phyloP scores from a whole-genome alignment of 1,140 invertebrate species.

The Calosoma granatense region DNA sequence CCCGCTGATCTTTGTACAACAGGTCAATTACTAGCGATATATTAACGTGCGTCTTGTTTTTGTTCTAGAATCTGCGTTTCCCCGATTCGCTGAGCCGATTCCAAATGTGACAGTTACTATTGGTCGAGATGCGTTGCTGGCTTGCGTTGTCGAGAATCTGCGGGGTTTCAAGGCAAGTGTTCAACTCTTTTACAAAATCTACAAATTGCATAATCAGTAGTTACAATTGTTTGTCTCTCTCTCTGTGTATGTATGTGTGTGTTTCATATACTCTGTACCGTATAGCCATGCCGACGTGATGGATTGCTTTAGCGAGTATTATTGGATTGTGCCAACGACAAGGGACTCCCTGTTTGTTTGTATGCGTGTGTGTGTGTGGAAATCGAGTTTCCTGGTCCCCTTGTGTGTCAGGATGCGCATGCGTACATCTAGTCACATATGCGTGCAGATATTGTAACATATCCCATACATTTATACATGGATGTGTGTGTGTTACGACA shows the following conservation, averaged over 20 bases:
- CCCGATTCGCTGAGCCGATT: slow-evolving; percentile 80
- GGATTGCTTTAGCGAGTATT: slow-evolving; percentile 24
- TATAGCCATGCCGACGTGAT: slow-evolving; percentile 15
- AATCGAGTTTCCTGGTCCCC: slow-evolving; percentile 26
- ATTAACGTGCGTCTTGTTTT: no score
- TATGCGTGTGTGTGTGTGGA: slow-evolving; percentile 12
- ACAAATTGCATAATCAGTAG: neutral
- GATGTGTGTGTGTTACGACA: no score
- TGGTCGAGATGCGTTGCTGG: slow-evolving; percentile 77
- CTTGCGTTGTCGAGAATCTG: slow-evolving; percentile 90
- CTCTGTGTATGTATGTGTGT: neutral
- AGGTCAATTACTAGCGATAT: no score
- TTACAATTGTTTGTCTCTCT: no score
- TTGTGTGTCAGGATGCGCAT: neutral
- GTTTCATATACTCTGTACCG: neutral
- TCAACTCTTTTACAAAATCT: neutral
- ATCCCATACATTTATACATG: no score
- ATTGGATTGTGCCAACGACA: slow-evolving; percentile 25
- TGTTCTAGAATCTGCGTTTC: slow-evolving; percentile 51
- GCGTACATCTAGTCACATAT: no score
- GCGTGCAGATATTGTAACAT: no score
- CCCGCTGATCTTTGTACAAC: no score
- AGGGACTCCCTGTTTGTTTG: slow-evolving; percentile 14
- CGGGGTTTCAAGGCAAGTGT: slow-evolving; percentile 72
- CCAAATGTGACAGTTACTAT: slow-evolving; percentile 87